Evolutionary conservation across 2,797 vertebrate species (phyloP), one percentile per base, ranked within the genome.

Genomic region (Austrolebias charrua): DNA sequence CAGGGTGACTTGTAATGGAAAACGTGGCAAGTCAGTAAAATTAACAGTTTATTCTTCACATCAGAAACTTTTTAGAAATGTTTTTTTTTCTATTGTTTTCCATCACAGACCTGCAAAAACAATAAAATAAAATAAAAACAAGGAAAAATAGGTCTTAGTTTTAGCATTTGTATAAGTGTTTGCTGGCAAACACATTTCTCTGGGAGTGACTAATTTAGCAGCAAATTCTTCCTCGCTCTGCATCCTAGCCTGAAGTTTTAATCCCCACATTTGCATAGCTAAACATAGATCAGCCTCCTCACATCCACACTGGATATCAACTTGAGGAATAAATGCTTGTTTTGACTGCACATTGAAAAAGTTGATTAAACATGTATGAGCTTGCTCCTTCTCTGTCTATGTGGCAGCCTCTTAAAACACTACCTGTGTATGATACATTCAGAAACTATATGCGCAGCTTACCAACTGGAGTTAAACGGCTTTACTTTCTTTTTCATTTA

Each of bases 261-360:
- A 89, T 90, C 87, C 83, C 69, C 79, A 77, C 75, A 90, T 89
- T 88, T 88, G 81, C 88, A 87, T 84, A 77, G 77, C 87, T 90
- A 88, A 90, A 88, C 85, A 87, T 88, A 89, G 87, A 86, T 80
- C 84, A 85, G 79, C 80, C 78, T 73, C 71, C 66, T 62, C 83
- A 78, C 76, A 80, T 61, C 66, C 71, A 20, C 76, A 52, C 62
- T 80, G 76, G 75, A 75, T 82, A 85, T 83, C 53, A 29, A 81
- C 81, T 81, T 48, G 6, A 85, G 81, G 82, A 89, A 88, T 71
- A 78, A 86, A 88, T 67, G 72, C 76, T 79, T 88, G 85, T 89
- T 90, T 76, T 80, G 83, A 88, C 80, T 79, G 77, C 72, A 69
- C 15, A 16, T 64, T 62, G 55, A 60, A 86, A 88, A 73, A 71